These are phyloP conservation scores for Melospiza georgiana DNA, from an alignment of 2,113 vertebrate species.

Conservation along the genomic window DNA sequence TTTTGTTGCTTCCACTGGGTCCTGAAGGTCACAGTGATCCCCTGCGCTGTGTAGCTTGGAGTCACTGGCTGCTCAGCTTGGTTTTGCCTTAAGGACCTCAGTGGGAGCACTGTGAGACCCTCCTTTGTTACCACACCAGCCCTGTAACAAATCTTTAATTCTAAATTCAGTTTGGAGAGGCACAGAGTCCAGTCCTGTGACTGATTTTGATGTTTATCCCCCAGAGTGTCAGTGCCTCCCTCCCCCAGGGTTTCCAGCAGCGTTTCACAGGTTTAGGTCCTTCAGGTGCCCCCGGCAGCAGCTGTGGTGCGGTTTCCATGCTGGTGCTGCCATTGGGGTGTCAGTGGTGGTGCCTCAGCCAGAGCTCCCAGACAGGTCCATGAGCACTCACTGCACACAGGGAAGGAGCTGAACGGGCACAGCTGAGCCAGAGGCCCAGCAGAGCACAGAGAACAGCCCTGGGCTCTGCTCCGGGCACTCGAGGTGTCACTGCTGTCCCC, in stretches of 20 bases:
- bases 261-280: not conserved
- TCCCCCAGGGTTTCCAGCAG: too few species aligned
- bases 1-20: not conserved
- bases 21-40: not conserved
- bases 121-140: not conserved
- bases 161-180: not conserved
- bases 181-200: not conserved
- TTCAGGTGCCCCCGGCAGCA: fast-evolving
- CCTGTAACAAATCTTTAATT: not conserved
- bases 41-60: not conserved
- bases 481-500: not conserved
- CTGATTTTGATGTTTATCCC: not conserved
- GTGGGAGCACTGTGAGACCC: not conserved
- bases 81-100: not conserved
- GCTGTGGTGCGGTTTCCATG: not conserved
- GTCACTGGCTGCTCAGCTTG: not conserved
- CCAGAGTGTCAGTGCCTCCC: not conserved
- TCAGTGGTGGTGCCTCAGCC: not conserved
- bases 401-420: fast-evolving
- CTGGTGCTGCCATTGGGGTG: not conserved
- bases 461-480: fast-evolving
- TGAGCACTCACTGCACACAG: fast-evolving
- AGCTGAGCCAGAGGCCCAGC: not conserved
- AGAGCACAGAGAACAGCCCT: fast-evolving
- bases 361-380: fast-evolving